Base-by-base conservation (phyloP, 2,113 vertebrate species). In the Tympanuchus pallidicinctus region DNA sequence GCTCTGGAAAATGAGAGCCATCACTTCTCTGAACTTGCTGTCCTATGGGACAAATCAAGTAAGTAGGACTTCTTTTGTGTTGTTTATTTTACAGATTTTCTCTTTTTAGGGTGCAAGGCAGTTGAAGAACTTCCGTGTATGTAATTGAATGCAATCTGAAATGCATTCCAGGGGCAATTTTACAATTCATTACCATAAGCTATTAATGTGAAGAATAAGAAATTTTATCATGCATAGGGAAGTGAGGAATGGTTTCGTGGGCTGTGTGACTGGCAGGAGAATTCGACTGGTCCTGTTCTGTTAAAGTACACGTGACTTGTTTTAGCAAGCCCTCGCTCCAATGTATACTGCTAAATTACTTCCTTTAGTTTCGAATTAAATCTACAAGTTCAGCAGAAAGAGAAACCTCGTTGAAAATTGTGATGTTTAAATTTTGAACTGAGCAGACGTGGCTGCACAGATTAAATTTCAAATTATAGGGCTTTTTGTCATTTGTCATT, bases 41-140 rank as follows among this genome's bases (percentile, higher is more conserved):
- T 95, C 91, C 95, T 96, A 65, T 99, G 99, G 99, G 98, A 99
- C 94, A 97, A 94, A 96, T 95, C 97, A 91, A 99, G 99, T 99
- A 98, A 99, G 99, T 99, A 36, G 38, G 45, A 57, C 30, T 59
- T 13, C 2, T 3, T 6, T 7, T 82, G 36, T 50, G 24, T n/a
- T 87, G 24, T 40, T 85, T 63, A 92, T 60, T 80, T 45, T 60
- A 8, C n/a, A 86, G 63, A 38, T 95, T 15, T 1, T 79, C 8
- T 4, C 48, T 66, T 69, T 88, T 80, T 56, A 43, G 57, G 54
- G 93, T 86, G 45, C 52, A 61, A 36, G 3, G 0, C 3, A 48
- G 72, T 12, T 40, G 54, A 83, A 86, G 85, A 52, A 54, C 13
- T 38, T 52, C 38, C 2, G 0, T 72, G 8, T 84, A 56, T 30